Conservation (phyloP, 2,888 invertebrate species). For the Hylaea fasciaria region DNA sequence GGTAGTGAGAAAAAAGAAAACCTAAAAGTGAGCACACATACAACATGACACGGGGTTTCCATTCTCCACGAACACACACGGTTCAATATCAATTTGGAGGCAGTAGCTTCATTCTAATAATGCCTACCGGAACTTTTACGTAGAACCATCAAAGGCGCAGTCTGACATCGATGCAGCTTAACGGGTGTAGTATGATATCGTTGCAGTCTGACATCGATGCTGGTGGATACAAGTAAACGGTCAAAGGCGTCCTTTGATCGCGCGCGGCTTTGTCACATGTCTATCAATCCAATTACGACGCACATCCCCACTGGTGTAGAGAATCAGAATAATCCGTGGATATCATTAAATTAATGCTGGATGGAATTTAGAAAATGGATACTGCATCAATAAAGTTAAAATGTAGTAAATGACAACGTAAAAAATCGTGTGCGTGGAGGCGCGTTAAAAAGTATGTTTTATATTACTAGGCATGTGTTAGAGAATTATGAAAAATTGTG, state of each 20-base stretch:
- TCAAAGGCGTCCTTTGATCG: slow-evolving; percentile 71
- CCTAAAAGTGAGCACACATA: no score
- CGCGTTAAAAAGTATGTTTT: no score
- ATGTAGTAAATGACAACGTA: no score
- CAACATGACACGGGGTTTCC: no score
- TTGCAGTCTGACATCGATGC: slow-evolving; percentile 51
- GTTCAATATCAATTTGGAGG: neutral
- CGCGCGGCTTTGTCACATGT: slow-evolving; percentile 33
- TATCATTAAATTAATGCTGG: neutral
- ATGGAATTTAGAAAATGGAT: no score
- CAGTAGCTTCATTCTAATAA: slow-evolving; percentile 34
- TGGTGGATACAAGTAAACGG: slow-evolving; percentile 61
- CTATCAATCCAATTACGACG: slow-evolving; percentile 20
- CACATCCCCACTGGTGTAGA: neutral
- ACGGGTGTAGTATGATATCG: slow-evolving; percentile 48
- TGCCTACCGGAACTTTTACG: slow-evolving; percentile 66
- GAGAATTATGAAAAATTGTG: no score
- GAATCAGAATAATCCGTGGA: neutral
- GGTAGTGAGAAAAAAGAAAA: no score
- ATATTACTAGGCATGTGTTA: no score
- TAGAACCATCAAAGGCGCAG: slow-evolving; percentile 41
- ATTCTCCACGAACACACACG: no score
- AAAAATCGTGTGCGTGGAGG: no score
- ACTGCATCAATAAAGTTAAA: no score
- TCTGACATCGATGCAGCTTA: slow-evolving; percentile 42